Conservation (phyloP, 2,113 vertebrate genomes). For the Felis chaus region DNA sequence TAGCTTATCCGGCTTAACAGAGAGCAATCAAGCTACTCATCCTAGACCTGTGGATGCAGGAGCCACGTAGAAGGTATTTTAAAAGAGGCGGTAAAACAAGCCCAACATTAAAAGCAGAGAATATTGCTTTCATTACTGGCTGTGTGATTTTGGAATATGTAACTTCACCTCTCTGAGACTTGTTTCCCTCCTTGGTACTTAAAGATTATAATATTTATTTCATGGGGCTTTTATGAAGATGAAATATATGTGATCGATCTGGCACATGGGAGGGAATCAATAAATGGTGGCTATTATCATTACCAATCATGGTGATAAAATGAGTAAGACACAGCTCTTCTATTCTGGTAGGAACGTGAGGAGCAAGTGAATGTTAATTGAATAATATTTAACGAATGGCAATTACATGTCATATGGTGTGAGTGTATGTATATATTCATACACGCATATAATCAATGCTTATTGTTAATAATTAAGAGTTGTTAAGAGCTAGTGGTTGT, state of each 20-base stretch:
- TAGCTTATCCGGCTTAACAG: slow-evolving; percentile 26
- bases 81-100: background rate
- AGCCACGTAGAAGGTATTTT: background rate
- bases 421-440: background rate
- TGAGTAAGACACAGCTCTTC: background rate
- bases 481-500: background rate
- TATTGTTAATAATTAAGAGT: background rate
- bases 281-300: slow-evolving; percentile 40
- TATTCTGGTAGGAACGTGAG: background rate
- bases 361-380: background rate
- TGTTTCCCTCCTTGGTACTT: slow-evolving; percentile 25
- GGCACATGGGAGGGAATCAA: slow-evolving; percentile 14
- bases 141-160: background rate
- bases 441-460: background rate
- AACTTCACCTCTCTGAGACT: slow-evolving; percentile 3
- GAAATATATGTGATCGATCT: slow-evolving; percentile 51
- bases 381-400: background rate
- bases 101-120: background rate
- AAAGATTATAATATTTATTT: slow-evolving; percentile 50
- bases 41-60: background rate
- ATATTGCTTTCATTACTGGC: background rate
- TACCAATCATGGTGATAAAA: slow-evolving; percentile 49
- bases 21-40: background rate
- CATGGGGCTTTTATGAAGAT: slow-evolving; percentile 52
- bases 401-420: background rate